phyloP scores from a whole-genome alignment of 2,888 invertebrate genomes.

The Euzetes globulus region DNA sequence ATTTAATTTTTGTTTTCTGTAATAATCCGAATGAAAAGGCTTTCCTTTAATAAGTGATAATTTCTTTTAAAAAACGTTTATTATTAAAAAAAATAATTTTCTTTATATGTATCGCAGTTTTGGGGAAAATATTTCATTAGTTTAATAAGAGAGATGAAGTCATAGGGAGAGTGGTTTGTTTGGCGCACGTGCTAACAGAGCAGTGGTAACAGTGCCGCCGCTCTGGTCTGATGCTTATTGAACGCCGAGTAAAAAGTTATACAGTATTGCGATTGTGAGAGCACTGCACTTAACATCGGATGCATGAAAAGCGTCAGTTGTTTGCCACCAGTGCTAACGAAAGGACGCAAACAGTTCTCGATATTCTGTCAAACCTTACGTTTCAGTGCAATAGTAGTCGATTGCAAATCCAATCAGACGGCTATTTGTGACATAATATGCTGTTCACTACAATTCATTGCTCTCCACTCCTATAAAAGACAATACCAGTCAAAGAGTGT shows the following conservation, averaged over 20 bases:
- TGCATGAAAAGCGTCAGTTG: slow-evolving; percentile 16
- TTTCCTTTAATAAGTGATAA: neutral
- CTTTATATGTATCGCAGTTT: neutral
- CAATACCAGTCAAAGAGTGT: too few species aligned
- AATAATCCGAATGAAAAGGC: neutral
- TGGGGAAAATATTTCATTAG: neutral
- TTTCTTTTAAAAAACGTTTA: neutral
- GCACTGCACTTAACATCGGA: slow-evolving; percentile 22
- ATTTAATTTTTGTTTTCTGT: neutral
- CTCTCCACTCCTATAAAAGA: too few species aligned
- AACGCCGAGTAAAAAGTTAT: neutral
- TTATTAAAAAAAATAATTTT: neutral
- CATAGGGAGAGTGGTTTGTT: slow-evolving; percentile 10
- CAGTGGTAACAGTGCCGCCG: neutral
- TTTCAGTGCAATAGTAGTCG: too few species aligned
- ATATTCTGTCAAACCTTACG: neutral
- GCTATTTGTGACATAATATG: too few species aligned
- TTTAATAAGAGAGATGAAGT: slow-evolving; percentile 15
- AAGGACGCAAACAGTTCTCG: slow-evolving; percentile 19
- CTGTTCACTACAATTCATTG: too few species aligned
- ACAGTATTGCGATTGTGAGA: neutral
- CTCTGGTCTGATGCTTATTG: slow-evolving; percentile 12
- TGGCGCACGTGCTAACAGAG: slow-evolving; percentile 21
- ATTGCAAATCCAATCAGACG: too few species aligned
- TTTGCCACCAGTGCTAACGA: slow-evolving; percentile 2